Conservation (phyloP, 2,888 invertebrate genomes). For the Conomelus anceps region DNA sequence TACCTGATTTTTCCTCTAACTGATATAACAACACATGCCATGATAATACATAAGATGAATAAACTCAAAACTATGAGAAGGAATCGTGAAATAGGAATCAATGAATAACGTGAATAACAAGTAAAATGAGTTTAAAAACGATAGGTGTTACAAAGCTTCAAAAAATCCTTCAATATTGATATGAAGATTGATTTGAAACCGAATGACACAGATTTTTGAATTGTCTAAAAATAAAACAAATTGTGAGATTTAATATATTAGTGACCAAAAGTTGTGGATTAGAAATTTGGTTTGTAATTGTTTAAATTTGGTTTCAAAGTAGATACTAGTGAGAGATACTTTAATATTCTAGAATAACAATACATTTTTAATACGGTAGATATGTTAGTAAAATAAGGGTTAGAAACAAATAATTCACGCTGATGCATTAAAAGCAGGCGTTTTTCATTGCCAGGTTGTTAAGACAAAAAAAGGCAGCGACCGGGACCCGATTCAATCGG, state of each 20-base stretch:
- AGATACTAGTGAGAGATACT: neutral
- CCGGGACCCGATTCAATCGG: neutral
- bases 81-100: slow-evolving; percentile 40
- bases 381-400: neutral
- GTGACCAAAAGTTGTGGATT: neutral
- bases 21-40: neutral
- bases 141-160: neutral
- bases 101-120: neutral
- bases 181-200: neutral
- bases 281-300: neutral
- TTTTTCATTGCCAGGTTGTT: neutral
- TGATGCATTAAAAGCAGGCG: neutral
- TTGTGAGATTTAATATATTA: neutral
- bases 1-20: neutral
- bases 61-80: slow-evolving; percentile 38
- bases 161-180: neutral
- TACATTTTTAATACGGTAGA: too few species aligned
- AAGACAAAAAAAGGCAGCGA: neutral
- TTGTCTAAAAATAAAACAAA: neutral
- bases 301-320: neutral
- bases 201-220: neutral
- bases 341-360: neutral
- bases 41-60: slow-evolving; percentile 27
- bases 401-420: neutral
- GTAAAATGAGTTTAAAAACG: neutral